Conservation (phyloP, 2,797 vertebrate species). For the Myripristis jacobus region DNA sequence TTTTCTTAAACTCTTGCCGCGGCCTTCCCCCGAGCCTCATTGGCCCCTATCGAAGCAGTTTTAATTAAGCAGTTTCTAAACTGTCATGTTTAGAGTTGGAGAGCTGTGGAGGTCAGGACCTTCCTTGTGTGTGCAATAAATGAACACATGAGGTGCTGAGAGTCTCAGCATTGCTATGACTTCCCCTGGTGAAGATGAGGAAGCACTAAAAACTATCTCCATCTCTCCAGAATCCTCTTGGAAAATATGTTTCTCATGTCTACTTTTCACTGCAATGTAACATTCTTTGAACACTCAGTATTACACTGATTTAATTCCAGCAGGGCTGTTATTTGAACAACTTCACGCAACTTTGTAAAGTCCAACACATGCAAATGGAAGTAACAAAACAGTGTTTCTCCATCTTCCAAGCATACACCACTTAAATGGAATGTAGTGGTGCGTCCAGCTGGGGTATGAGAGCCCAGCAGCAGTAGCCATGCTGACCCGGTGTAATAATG, state of each 20-base stretch:
- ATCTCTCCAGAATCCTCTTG: conserved; percentile 29
- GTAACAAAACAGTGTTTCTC: conserved; percentile 63
- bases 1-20: conserved; percentile 82
- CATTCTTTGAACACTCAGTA: conserved; percentile 21
- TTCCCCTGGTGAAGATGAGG: conserved; percentile 18
- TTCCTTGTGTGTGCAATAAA: conserved; percentile 51
- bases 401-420: conserved; percentile 56
- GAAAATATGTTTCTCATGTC: conserved; percentile 1
- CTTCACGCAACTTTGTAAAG: conserved; percentile 44
- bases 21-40: conserved; percentile 61
- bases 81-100: conserved; percentile 60
- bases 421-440: conserved; percentile 58
- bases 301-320: conserved; percentile 46
- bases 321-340: conserved; percentile 31
- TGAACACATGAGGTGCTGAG: too few species aligned
- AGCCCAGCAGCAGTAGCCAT: conserved; percentile 66
- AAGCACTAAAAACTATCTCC: conserved; percentile 24
- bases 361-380: conserved; percentile 63
- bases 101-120: conserved; percentile 52
- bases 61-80: conserved; percentile 69
- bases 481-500: conserved; percentile 69
- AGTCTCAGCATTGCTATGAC: conserved; percentile 36
- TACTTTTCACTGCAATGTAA: conserved; percentile 30
- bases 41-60: conserved; percentile 57
- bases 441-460: conserved; percentile 66